These are phyloP conservation scores for Pissodes strobi DNA, from an alignment of 1,140 invertebrate genomes.

Conservation along the genomic window DNA sequence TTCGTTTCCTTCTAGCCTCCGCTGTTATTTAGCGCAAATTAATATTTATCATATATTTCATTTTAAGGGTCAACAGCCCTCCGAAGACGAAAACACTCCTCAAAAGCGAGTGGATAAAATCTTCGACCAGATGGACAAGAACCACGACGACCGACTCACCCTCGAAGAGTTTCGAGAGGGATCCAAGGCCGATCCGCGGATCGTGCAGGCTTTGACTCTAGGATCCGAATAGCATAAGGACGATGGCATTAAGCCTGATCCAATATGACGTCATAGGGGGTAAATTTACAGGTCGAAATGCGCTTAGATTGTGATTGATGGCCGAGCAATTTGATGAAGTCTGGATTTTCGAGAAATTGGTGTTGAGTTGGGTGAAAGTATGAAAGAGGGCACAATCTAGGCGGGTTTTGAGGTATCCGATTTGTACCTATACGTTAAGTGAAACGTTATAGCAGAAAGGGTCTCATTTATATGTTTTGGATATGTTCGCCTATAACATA, in stretches of 20 bases:
- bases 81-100: constrained; percentile 93
- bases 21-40: too few species aligned
- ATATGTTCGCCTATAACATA: too few species aligned
- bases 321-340: not conserved
- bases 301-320: constrained; percentile 1
- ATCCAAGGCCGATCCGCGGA: constrained; percentile 97
- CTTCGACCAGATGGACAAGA: constrained; percentile 98
- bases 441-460: too few species aligned
- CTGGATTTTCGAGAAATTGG: not conserved
- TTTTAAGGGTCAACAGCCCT: constrained; percentile 81
- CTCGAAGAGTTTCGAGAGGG: constrained; percentile 98
- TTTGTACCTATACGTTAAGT: not conserved
- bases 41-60: not conserved
- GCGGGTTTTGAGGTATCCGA: not conserved
- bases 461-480: too few species aligned
- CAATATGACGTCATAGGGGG: constrained; percentile 39
- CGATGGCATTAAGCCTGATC: constrained; percentile 46
- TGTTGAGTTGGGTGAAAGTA: too few species aligned
- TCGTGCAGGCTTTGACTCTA: constrained; percentile 91
- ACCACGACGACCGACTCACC: constrained; percentile 95
- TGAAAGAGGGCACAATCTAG: not conserved
- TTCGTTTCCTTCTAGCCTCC: too few species aligned
- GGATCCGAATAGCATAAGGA: constrained; percentile 69
- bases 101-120: constrained; percentile 96
- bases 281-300: not conserved